These are phyloP conservation scores for Lemur catta DNA, from an alignment of 2,797 vertebrate species.

Conservation along the genomic window DNA sequence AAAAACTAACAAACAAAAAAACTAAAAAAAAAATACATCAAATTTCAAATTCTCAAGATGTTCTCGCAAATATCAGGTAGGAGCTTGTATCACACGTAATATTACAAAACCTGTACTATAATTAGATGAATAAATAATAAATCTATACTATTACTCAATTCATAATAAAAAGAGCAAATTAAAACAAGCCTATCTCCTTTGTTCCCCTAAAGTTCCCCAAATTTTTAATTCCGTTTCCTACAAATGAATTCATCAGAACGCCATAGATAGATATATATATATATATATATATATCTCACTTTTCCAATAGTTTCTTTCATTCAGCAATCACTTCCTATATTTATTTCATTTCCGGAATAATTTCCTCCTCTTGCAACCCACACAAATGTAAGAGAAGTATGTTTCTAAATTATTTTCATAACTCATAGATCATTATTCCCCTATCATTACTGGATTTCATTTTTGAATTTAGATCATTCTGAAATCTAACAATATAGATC, in stretches of 20 bases:
- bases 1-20: not conserved
- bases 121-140: constrained; percentile 71
- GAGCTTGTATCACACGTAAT: constrained; percentile 9
- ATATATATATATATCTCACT: not conserved
- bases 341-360: constrained; percentile 45
- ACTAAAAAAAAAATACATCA: not conserved
- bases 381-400: not conserved
- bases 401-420: constrained; percentile 34
- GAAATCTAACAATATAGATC: constrained; percentile 44
- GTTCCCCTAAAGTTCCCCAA: constrained; percentile 36
- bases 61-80: not conserved
- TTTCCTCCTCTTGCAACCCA: not conserved
- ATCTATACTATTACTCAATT: constrained; percentile 25
- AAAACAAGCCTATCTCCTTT: constrained; percentile 41
- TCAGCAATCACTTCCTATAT: constrained; percentile 19
- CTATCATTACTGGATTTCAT: constrained; percentile 25
- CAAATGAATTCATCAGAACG: constrained; percentile 33
- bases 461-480: constrained; percentile 51
- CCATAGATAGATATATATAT: not conserved
- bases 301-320: constrained; percentile 29
- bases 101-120: constrained; percentile 47
- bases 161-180: constrained; percentile 39
- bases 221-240: constrained; percentile 39
- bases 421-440: constrained; percentile 19
- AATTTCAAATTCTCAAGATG: constrained; percentile 34